phyloP scores from a whole-genome alignment of 2,888 invertebrate species.

The Leptothorax acervorum region DNA sequence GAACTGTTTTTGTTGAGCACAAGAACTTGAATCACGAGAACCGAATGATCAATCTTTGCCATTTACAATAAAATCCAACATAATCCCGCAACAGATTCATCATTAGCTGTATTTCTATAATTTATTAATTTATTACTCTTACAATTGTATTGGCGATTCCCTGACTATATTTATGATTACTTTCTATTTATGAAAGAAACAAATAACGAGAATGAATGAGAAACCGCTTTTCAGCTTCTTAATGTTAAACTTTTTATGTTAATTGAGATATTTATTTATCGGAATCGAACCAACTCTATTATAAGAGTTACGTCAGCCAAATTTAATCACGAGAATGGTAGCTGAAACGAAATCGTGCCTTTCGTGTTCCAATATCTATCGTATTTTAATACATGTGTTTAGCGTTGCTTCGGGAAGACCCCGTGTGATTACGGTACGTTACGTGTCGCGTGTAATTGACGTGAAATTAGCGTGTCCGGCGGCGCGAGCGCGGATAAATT shows the following conservation, averaged over 20 bases:
- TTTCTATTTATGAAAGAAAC: not conserved
- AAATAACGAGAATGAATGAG: not conserved
- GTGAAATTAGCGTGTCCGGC: slow-evolving; percentile 54
- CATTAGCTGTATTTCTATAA: not conserved
- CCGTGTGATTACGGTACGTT: slow-evolving; percentile 10
- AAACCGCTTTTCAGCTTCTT: not conserved
- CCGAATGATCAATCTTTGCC: not conserved
- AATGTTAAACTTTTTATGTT: not conserved
- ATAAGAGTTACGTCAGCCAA: not conserved
- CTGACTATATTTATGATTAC: not conserved
- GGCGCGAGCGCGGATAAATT: slow-evolving; percentile 51
- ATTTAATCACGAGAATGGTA: not conserved
- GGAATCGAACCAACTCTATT: not conserved
- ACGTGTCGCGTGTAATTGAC: slow-evolving; percentile 45
- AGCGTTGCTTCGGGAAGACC: slow-evolving; percentile 8
- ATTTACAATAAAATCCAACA: not conserved
- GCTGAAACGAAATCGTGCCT: not conserved
- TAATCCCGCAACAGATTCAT: not conserved
- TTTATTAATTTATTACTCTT: not conserved
- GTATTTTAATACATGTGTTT: slow-evolving; percentile 1
- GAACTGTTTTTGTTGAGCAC: not conserved
- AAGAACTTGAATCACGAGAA: not conserved
- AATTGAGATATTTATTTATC: not conserved
- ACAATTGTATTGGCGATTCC: not conserved
- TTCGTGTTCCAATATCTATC: not conserved